phyloP scores from a whole-genome alignment of 2,797 vertebrate genomes.

The Telmatherina bonti region DNA sequence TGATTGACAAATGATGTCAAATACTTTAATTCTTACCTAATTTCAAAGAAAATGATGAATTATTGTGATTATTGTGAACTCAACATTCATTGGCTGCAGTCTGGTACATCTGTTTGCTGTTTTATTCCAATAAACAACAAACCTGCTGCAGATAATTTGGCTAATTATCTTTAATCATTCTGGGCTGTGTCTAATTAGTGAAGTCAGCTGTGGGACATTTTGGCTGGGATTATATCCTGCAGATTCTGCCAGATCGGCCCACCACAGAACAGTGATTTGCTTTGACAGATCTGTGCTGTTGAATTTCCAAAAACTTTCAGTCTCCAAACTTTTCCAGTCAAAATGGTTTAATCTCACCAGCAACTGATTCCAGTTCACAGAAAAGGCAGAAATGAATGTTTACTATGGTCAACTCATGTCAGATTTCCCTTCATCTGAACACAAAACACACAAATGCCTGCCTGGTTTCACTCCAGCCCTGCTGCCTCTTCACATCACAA shows the following conservation, averaged over 20 bases:
- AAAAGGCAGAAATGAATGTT: too few relatives aligned
- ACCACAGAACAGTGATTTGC: neutral
- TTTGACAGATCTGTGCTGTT: neutral
- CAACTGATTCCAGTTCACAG: too few relatives aligned
- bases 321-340: too few relatives aligned
- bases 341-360: too few relatives aligned
- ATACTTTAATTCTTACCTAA: neutral
- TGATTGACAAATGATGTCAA: neutral
- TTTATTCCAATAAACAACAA: neutral
- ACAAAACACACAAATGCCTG: too few relatives aligned
- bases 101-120: neutral
- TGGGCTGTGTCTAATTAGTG: slow-evolving; percentile 26
- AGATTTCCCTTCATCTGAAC: too few relatives aligned
- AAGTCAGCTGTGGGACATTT: slow-evolving; percentile 9
- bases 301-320: neutral
- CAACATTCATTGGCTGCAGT: neutral
- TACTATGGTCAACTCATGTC: neutral
- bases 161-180: slow-evolving; percentile 16
- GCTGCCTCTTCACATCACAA: too few relatives aligned
- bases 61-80: neutral
- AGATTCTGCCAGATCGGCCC: neutral
- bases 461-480: neutral
- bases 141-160: slow-evolving; percentile 3
- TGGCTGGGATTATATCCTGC: neutral
- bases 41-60: neutral